These are phyloP conservation scores for Siniperca scherzeri DNA, from an alignment of 2,797 vertebrate genomes.

Conservation along the genomic window DNA sequence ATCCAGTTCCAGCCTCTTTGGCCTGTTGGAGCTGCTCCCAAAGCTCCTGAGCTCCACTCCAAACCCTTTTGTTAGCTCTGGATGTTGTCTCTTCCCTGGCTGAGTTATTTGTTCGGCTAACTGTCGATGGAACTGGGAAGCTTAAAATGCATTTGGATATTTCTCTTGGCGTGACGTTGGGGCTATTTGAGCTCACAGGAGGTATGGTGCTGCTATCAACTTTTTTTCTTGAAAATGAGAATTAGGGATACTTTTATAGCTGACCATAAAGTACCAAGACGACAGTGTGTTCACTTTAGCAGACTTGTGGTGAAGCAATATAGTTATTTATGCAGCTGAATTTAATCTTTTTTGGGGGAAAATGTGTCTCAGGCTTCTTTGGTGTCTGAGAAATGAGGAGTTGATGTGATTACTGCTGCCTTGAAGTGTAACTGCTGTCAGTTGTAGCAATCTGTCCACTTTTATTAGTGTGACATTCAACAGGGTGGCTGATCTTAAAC, in stretches of 20 bases:
- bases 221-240: constrained; percentile 46
- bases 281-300: constrained; percentile 53
- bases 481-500: constrained; percentile 33
- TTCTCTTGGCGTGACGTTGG: constrained; percentile 59
- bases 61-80: constrained; percentile 25
- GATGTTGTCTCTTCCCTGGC: constrained; percentile 22
- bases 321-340: constrained; percentile 58
- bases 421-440: constrained; percentile 22
- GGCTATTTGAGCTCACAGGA: constrained; percentile 60
- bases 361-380: constrained; percentile 20
- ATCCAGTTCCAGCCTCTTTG: constrained; percentile 74
- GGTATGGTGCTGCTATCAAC: constrained; percentile 70
- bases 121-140: constrained; percentile 45
- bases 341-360: constrained; percentile 35
- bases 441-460: constrained; percentile 32
- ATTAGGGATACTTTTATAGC: constrained; percentile 57
- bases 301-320: constrained; percentile 61
- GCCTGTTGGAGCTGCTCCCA: constrained; percentile 37
- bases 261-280: constrained; percentile 55
- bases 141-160: constrained; percentile 75
- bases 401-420: constrained; percentile 31
- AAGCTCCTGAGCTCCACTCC: constrained; percentile 18
- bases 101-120: constrained; percentile 41
- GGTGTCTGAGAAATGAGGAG: constrained; percentile 26
- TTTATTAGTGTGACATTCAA: constrained; percentile 55